Evolutionary conservation across 2,888 invertebrate genomes (phyloP), one percentile per base, ranked within the genome.

Genomic region (Stenichneumon culpator): DNA sequence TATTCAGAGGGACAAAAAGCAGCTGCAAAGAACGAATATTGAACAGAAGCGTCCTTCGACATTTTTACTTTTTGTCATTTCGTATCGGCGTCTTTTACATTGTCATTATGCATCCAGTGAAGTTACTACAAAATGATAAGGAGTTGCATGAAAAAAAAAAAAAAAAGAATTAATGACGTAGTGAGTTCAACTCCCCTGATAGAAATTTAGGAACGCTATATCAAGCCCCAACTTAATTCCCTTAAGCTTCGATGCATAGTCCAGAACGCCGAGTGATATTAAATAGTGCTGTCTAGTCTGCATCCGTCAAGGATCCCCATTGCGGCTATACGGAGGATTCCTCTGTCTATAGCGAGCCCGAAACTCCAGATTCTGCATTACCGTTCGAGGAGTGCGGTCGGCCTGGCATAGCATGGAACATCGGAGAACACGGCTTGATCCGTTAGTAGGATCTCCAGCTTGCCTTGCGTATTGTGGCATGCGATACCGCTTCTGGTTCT

Each of bases 241-340:
- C 28, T 16, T 16, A 60, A 60, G 16, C 16, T 60, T 4, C 14
- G 16, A 16, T 16, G 28, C n/a, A 3, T 2, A 52, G 19, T 52
- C 19, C 44, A 44, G 44, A 3, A 14, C 25, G 57, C 25, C 2
- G 60, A 60, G 60, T 32, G 25, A 60, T 60, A 28, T 28, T 25
- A 60, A 28, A 60, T 60, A 32, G 60, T 60, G 25, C 60, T 32
- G 32, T 32, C 60, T 60, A 32, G 44, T 60, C 25, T 50, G 50
- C 60, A 28, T 73, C 57, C 44, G 25, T 87, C 88, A 79, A 69
- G 67, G 69, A 44, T 79, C 84, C 86, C 86, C 86, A 87, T 89
- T 87, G 87, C 87, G 86, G 39, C 19, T 60, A 32, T 14, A 36
- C 63, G 36, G 69, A 39, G 63, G 54, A 69, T 82, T 75, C 54